Base-by-base conservation (phyloP, 64 coral and sea anemone genomes). In the Actinia tenebrosa region DNA sequence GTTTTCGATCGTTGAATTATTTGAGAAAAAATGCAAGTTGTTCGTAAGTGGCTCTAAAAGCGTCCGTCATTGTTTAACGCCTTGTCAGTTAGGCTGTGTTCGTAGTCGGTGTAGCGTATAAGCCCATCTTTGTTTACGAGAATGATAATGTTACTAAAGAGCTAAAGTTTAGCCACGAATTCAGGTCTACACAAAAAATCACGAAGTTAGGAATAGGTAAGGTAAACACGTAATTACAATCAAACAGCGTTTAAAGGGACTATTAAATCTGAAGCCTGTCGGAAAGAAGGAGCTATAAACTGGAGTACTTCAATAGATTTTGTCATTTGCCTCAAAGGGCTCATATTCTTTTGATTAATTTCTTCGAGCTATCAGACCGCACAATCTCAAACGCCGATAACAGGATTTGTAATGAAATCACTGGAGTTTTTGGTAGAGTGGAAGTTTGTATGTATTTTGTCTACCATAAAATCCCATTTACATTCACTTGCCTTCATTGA, bases 321-420 rank as follows among this genome's bases (percentile, higher is more conserved):
- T 75, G 69, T 75, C 69, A 75, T 75, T 75, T 75, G 69, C 69
- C 69, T 75, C 69, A 75, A 75, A 75, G 69, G 69, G 26, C 26
- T 75, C 69, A 75, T 30, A 75, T 42, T 75, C 25, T 66, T 20
- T 15, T 75, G 69, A 75, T 75, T 75, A 75, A 75, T 75, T 75
- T 75, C 69, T 75, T 75, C 23, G 11, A 75, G 26, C 83, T 85
- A 85, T 85, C 83, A 63, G 16, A 85, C 83, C 83, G 42, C 83
- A 55, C n/a, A 30, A 85, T 85, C 83, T 9, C 30, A 25, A 37
- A 18, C 42, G 19, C 22, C 18, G 83, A 85, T 85, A 85, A 85
- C 54, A 45, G 5, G 83, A 44, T 85, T 85, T 85, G 83, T 85
- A 85, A 85, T 85, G 56, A 59, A 85, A 85, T 83, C 45, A 83